Evolutionary conservation across 2,797 vertebrate genomes (phyloP).

Genomic region (Smutsia temminckii): DNA sequence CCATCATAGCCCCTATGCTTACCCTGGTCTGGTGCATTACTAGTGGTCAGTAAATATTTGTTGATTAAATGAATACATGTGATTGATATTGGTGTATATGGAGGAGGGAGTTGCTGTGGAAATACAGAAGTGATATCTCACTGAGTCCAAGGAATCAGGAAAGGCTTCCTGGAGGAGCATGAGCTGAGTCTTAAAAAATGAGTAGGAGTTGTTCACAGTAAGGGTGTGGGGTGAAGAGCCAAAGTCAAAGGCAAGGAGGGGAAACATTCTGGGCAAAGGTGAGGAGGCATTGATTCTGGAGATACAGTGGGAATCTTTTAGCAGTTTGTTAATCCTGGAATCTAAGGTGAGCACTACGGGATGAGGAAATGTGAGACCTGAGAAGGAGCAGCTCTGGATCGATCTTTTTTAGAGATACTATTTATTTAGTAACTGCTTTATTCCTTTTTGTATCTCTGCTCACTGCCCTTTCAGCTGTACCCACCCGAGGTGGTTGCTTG

Average conservation of each 20-base stretch:
- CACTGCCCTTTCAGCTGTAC: not conserved
- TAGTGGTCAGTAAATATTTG: constrained; percentile 8
- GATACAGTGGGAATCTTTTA: not conserved
- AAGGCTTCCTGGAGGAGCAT: not conserved
- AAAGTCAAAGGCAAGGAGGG: not conserved
- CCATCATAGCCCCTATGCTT: not conserved
- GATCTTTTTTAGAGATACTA: not conserved
- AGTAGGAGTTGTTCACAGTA: not conserved
- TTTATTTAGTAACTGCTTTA: constrained; percentile 1
- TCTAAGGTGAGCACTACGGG: not conserved
- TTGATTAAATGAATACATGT: not conserved
- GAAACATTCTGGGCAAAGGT: not conserved
- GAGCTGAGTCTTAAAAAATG: constrained; percentile 1
- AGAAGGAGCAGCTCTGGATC: not conserved
- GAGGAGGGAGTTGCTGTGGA: not conserved
- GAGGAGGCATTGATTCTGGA: not conserved
- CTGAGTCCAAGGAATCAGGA: not conserved
- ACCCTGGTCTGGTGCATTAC: not conserved
- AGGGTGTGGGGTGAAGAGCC: not conserved
- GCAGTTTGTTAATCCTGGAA: not conserved
- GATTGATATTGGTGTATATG: not conserved
- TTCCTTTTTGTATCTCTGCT: not conserved
- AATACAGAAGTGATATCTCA: not conserved
- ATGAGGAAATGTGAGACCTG: not conserved
- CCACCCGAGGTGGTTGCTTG: not conserved